Evolutionary conservation across 2,888 invertebrate genomes (phyloP), one percentile per base, ranked within the genome.

Genomic region (Drosophila atripex): DNA sequence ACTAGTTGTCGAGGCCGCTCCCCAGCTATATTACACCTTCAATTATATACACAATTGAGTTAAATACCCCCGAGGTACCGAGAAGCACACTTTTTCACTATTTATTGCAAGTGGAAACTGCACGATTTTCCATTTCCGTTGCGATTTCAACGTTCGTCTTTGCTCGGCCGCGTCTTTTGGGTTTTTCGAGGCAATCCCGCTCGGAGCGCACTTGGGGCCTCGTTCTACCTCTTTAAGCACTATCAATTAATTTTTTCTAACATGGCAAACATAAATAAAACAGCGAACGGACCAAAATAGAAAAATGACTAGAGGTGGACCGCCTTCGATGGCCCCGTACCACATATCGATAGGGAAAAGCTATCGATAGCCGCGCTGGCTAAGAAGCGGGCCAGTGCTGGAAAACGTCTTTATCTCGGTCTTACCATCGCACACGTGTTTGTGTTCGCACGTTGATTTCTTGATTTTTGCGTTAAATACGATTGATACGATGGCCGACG

Each of bases 401-500:
- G n/a, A 9, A 6, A 56, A 41, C 25, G 23, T 28, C 30, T 9
- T 30, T 9, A 23, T 23, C 45, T 14, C 57, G 23, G 14, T 47
- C 25, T 23, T 16, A 7, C 57, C 64, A 55, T 64, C 66, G 41
- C 82, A 84, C 80, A 80, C 80, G 80, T 80, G 80, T 80, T 80
- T 79, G 51, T 52, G 64, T 25, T 16, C 57, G 65, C 77, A 79
- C 79, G 64, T 75, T 79, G 55, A 30, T 41, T 41, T 63, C 66
- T 77, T 78, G 57, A 53, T 60, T 71, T 59, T 45, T 21, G 35
- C 50, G 64, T 75, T 32, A 8, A 54, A 30, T 21, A 30, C 14
- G 38, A 57, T 18, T 38, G 1, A n/a, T 18, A 83, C 25, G 60
- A 91, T 91, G 91, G 88, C 91, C 46, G 90, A 88, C 47, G 86